phyloP scores from a whole-genome alignment of 1,140 invertebrate species.

The Pectinophora gossypiella region DNA sequence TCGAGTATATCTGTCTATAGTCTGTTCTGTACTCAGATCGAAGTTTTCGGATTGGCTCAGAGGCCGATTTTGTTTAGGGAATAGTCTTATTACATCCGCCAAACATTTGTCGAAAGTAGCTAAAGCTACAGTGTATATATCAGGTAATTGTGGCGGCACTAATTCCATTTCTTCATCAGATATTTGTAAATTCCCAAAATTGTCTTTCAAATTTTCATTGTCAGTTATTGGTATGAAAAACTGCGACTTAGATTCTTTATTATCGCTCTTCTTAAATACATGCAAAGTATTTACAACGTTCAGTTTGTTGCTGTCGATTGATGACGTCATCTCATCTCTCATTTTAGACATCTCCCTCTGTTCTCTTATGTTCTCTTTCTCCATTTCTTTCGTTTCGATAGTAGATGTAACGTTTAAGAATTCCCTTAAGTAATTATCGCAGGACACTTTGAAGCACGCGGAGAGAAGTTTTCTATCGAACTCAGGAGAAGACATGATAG shows the following conservation, averaged over 20 bases:
- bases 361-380: conserved; percentile 43
- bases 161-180: conserved; percentile 58
- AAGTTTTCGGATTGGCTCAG: conserved; percentile 70
- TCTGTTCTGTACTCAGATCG: conserved; percentile 57
- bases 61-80: conserved; percentile 69
- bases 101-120: conserved; percentile 53
- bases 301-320: conserved; percentile 63
- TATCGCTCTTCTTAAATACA: conserved; percentile 64
- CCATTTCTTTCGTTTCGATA: conserved; percentile 48
- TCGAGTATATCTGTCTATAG: conserved; percentile 68
- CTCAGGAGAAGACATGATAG: conserved; percentile 51
- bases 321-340: conserved; percentile 49
- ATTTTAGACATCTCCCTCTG: conserved; percentile 39
- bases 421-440: conserved; percentile 48
- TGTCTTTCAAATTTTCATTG: conserved; percentile 44
- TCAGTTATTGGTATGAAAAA: conserved; percentile 70
- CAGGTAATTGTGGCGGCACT: conserved; percentile 50
- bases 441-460: conserved; percentile 45
- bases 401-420: conserved; percentile 47
- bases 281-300: conserved; percentile 58
- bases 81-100: conserved; percentile 53
- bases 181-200: conserved; percentile 55
- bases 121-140: conserved; percentile 47
- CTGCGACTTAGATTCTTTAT: conserved; percentile 64
- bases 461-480: conserved; percentile 57